phyloP scores from a whole-genome alignment of 2,797 vertebrate species.

The Lutjanus argentimaculatus region DNA sequence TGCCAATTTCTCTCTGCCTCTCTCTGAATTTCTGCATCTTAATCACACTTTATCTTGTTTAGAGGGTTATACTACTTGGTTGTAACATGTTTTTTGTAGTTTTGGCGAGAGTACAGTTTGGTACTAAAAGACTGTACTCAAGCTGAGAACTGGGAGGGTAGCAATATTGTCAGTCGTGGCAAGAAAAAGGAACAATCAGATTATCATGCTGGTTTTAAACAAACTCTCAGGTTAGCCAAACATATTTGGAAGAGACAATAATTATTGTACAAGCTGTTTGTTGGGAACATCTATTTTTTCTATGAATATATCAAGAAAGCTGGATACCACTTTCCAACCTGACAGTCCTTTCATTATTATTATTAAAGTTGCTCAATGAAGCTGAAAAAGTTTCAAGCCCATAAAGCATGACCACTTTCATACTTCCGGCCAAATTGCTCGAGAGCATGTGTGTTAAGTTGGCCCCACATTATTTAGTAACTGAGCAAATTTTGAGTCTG shows the following conservation, averaged over 20 bases:
- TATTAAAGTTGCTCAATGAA: neutral
- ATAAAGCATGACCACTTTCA: neutral
- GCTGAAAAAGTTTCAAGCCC: neutral
- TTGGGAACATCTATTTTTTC: neutral
- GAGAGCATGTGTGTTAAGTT: neutral
- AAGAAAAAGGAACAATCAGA: conserved; percentile 2
- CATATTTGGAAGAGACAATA: too few species aligned
- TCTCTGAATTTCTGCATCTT: conserved; percentile 37
- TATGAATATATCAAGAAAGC: neutral
- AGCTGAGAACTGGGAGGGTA: neutral
- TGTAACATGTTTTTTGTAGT: neutral
- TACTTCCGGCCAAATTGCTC: neutral
- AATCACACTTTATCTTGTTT: conserved; percentile 34
- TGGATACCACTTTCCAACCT: neutral
- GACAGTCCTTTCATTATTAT: too few species aligned
- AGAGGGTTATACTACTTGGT: conserved; percentile 22
- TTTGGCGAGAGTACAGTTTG: conserved; percentile 3
- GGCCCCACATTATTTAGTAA: too few species aligned
- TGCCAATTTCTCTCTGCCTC: conserved; percentile 32
- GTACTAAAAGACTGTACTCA: neutral
- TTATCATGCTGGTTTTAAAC: conserved; percentile 16
- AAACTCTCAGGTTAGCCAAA: neutral
- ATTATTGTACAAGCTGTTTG: neutral
- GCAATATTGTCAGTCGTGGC: neutral
- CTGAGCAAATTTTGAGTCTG: too few species aligned